phyloP scores from a whole-genome alignment of 1,140 invertebrate species.

The Paracyclopina nana region DNA sequence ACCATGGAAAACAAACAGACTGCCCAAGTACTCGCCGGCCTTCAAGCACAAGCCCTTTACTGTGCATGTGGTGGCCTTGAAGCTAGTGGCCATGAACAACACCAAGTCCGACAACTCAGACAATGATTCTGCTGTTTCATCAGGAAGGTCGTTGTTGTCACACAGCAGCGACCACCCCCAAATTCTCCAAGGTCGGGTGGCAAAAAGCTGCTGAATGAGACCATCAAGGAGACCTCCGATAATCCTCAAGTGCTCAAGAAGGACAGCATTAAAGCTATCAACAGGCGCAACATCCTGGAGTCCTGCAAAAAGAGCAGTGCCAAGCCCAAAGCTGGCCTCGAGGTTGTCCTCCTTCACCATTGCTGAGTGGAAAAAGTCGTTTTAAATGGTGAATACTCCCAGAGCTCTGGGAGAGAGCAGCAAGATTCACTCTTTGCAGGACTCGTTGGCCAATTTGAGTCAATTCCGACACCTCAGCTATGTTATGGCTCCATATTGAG shows the following conservation, averaged over 20 bases:
- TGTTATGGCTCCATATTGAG: slow-evolving; percentile 26
- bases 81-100: slow-evolving; percentile 19
- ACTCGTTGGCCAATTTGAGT: slow-evolving; percentile 14
- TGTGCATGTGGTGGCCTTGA: slow-evolving; percentile 29
- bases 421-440: neutral
- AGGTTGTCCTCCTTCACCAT: slow-evolving; percentile 11
- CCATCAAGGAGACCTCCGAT: slow-evolving; percentile 22
- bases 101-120: slow-evolving; percentile 54
- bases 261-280: slow-evolving; percentile 54
- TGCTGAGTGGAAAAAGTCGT: slow-evolving; percentile 6
- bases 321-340: neutral
- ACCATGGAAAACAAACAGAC: slow-evolving; percentile 26
- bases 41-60: slow-evolving; percentile 53
- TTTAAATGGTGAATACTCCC: slow-evolving; percentile 2
- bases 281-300: slow-evolving; percentile 64
- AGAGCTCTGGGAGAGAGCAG: neutral
- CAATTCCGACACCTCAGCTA: slow-evolving; percentile 22
- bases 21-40: slow-evolving; percentile 58
- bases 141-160: slow-evolving; percentile 33
- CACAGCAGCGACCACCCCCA: slow-evolving; percentile 38
- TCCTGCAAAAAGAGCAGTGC: slow-evolving; percentile 58
- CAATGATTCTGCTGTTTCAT: slow-evolving; percentile 59
- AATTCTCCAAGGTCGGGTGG: no score
- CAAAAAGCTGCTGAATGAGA: no score
- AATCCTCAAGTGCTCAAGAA: slow-evolving; percentile 45